These are phyloP conservation scores for Naso thynnoides DNA, from an alignment of 2,797 vertebrate genomes.

Conservation along the genomic window DNA sequence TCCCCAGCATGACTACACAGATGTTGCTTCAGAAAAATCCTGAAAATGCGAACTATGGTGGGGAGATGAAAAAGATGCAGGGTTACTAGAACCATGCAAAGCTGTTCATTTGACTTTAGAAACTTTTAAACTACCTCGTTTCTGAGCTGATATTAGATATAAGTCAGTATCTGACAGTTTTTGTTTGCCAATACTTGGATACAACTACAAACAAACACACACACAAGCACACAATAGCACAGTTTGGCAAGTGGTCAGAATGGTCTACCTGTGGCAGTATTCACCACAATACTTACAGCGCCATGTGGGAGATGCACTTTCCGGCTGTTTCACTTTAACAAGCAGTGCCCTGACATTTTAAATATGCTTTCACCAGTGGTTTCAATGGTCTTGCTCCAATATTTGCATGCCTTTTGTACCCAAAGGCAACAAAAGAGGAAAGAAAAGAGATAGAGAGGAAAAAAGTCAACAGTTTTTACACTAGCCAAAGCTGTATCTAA, in stretches of 20 bases:
- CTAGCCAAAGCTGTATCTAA: constrained; percentile 80
- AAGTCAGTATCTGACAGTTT: neutral
- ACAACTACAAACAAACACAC: neutral
- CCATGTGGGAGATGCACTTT: constrained; percentile 53
- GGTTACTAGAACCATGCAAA: constrained; percentile 19
- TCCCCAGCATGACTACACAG: constrained; percentile 88
- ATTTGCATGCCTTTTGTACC: constrained; percentile 85
- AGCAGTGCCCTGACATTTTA: constrained; percentile 79
- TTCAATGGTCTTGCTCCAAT: constrained; percentile 73
- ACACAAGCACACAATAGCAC: neutral
- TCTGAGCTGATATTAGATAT: constrained; percentile 20
- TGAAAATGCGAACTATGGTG: constrained; percentile 79
- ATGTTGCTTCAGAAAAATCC: constrained; percentile 90
- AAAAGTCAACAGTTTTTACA: constrained; percentile 80
- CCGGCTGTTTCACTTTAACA: constrained; percentile 71
- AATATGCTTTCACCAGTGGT: constrained; percentile 71
- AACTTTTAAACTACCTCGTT: constrained; percentile 34
- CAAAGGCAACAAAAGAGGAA: constrained; percentile 76
- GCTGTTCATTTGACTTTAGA: constrained; percentile 60
- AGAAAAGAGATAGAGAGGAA: constrained; percentile 50
- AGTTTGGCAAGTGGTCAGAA: constrained; percentile 24
- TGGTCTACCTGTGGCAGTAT: constrained; percentile 44
- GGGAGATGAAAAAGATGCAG: constrained; percentile 22
- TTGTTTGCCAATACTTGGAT: constrained; percentile 3
- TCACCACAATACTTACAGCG: constrained; percentile 27